Conservation (phyloP, 1,140 invertebrate species). For the Trachymyrmex cornetzi region DNA sequence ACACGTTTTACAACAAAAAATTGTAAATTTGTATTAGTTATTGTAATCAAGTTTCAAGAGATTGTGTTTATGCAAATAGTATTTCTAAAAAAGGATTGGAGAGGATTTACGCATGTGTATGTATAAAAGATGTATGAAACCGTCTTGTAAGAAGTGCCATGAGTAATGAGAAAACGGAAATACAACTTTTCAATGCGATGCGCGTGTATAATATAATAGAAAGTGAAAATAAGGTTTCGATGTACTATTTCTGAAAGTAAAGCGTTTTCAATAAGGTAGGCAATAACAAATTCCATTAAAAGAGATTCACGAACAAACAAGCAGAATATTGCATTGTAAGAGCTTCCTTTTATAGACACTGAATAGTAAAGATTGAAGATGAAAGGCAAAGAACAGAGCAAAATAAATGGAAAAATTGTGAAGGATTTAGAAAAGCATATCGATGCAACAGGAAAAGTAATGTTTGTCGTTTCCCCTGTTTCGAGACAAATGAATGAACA, state of each 20-base stretch:
- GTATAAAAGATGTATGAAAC: background rate
- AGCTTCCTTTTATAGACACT: conserved; percentile 35
- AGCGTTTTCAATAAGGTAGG: conserved; percentile 22
- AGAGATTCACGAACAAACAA: conserved; percentile 51
- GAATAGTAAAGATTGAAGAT: conserved; percentile 50
- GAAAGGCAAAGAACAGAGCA: conserved; percentile 8
- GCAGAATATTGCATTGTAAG: conserved; percentile 42
- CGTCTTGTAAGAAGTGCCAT: background rate
- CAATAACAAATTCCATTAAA: conserved; percentile 61
- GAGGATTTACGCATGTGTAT: background rate
- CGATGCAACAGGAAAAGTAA: background rate
- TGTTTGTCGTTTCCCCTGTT: background rate
- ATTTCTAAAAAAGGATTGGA: background rate
- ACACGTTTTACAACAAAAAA: background rate
- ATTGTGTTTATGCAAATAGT: background rate
- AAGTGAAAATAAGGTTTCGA: conserved; percentile 45
- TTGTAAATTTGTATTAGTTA: background rate
- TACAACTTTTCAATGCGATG: conserved; percentile 19
- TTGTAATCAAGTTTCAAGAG: background rate
- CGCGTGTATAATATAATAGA: conserved; percentile 12
- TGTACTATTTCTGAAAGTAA: conserved; percentile 36
- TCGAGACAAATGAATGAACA: background rate
- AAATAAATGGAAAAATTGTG: conserved; percentile 29
- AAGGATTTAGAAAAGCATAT: conserved; percentile 13
- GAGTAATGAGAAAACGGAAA: background rate